Base-by-base conservation (phyloP, 2,888 invertebrate genomes). In the Brachypterus glaber region DNA sequence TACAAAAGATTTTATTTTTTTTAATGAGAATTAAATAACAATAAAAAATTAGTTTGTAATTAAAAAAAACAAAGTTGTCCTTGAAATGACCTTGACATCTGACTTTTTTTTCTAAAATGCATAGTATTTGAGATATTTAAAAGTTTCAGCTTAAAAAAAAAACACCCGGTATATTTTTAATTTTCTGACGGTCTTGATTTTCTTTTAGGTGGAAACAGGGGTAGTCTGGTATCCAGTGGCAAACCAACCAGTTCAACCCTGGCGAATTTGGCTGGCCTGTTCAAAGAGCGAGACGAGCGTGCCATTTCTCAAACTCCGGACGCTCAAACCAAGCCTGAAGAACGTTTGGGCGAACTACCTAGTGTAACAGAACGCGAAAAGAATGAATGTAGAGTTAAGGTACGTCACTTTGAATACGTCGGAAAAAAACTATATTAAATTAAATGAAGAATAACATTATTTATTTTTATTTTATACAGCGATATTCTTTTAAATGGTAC, bases 211-310 rank as follows among this genome's bases (percentile, higher is more conserved):
- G 83, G 83, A 12, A 88, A 87, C 42, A 73, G 89, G 16, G 86
- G 87, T 29, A 89, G 88, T 47, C 65, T 89, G 35, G 83, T 83
- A 2, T 85, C 86, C 0, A 82, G 85, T 25, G 87, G 88, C 37
- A 93, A 93, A 60, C 92, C 92, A 0, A 82, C 88, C 0, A 84
- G 86, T 29, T 84, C 88, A 0, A 88, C 88, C 0, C 67, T 92
- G 11, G 86, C 84, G 1, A 86, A 85, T 35, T 68, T 93, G 33
- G 84, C 86, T 1, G 90, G 89, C n/a, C 69, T 90, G 16, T 71
- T 84, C 16, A 78, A 76, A 41, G 66, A 66, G 40, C 54, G 60
- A 30, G 66, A 65, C 43, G 66, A 64, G 40, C 51, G 62, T 14
- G 51, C 55, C n/a, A 53, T 60, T 5, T 59, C 61, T 13, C 61